Base-by-base conservation (phyloP, 2,888 invertebrate genomes). In the Melipona beecheii region DNA sequence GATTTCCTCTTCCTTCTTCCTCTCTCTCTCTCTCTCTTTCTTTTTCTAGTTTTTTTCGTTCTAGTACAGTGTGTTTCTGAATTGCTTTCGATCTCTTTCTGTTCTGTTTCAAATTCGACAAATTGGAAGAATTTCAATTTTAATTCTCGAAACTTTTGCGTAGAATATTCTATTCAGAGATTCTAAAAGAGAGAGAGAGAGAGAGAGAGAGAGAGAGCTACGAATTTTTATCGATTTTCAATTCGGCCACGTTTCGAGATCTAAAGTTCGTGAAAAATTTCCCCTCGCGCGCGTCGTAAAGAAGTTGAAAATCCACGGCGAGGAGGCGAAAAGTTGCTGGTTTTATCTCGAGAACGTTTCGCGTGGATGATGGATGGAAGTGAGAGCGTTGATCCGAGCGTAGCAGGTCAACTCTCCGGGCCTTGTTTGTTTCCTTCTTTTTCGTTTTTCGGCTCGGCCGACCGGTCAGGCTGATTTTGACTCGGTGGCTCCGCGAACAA, bases 381-480 rank as follows among this genome's bases (percentile, higher is more conserved):
- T 58, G 76, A 62, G 72, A 86, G 65, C 72, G 71, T 66, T 24
- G 73, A 77, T 83, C 73, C 36, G 54, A 75, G 27, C 43, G 50
- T 31, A 54, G 72, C 79, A 36, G 78, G 74, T 76, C 65, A 79
- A 83, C 82, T 72, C 78, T 31, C 31, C 4, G 70, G 81, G 56
- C 13, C 56, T 43, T 49, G 49, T 73, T 52, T 75, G 60, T 64
- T 65, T 74, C 27, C n/a, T 75, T 60, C n/a, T 68, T 60, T 54
- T 43, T 74, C 75, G 49, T 19, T n/a, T 19, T 9, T 19, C 19
- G 60, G 17, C 9, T 58, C 27, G n/a, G 36, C 65, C 60, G 24
- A 77, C 71, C 68, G 72, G 81, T 71, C 83, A 72, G 77, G 82
- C 84, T 85, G 77, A 86, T 84, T 87, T 86, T 79, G 43, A 87